Evolutionary conservation across 2,888 invertebrate species (phyloP), one percentile per base, ranked within the genome.

Genomic region (Pachycephus smyrnensis): DNA sequence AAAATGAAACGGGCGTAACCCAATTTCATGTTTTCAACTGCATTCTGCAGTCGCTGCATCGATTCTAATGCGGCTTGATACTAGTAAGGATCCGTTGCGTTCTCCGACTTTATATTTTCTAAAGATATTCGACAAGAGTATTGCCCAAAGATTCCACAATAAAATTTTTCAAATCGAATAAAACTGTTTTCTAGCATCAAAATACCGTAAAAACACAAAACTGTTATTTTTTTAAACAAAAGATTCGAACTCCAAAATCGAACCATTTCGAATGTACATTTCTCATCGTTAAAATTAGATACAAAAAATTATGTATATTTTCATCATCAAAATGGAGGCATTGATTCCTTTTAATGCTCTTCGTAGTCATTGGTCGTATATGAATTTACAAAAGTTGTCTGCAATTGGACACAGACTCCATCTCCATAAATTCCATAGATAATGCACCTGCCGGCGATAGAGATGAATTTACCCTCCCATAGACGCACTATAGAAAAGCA

Each of bases 401-500:
- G 55, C 73, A 36, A 31, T 23, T 36, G 6, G 30, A 55, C 15
- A 68, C 12, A 55, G 75, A 77, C 77, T 73, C 74, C 76, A 74
- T 76, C 73, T 37, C 74, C 36, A 55, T 55, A 55, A 23, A 55
- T 55, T 55, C 23, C 23, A 55, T 55, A 55, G 23, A 55, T 23
- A 55, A 55, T 55, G 23, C 23, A 55, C 55, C 55, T 55, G 55
- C 55, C 6, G 55, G 2, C 9, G 9, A 55, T 9, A 55, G 55
- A 55, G 9, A 55, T 23, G 2, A 23, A 23, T 35, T 35, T 35
- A 35, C 9, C 35, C 35, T 23, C 55, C 23, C 23, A 9, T 55
- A 55, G 9, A 23, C 55, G 23, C 23, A 23, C 55, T 55, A 55
- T 9, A 55, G 23, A 55, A 55, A 55, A 9, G 9, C 55, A 55